Evolutionary conservation across 2,888 invertebrate species (phyloP).

Genomic region (Caenorhabditis sinica): DNA sequence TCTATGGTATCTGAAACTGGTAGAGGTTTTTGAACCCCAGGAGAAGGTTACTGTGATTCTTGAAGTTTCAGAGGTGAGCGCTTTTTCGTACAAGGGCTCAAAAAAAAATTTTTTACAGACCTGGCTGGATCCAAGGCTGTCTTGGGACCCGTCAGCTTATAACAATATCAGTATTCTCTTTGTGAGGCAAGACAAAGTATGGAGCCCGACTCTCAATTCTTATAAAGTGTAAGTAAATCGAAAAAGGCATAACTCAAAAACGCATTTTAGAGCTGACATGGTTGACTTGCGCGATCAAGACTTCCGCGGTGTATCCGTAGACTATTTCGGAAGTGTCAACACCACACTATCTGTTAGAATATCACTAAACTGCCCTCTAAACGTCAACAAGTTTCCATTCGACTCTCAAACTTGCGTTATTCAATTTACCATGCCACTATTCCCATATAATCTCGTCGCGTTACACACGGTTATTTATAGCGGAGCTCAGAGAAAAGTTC

Average conservation of each 20-base stretch:
- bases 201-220: slow-evolving; percentile 44
- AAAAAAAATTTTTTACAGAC: no score
- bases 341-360: slow-evolving; percentile 29
- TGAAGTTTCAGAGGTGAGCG: slow-evolving; percentile 46
- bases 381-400: slow-evolving; percentile 47
- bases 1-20: slow-evolving; percentile 46
- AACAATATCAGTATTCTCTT: slow-evolving; percentile 3
- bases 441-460: slow-evolving; percentile 11
- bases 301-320: slow-evolving; percentile 1
- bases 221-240: slow-evolving; percentile 37
- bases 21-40: slow-evolving; percentile 46
- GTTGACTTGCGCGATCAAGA: slow-evolving; percentile 29
- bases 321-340: slow-evolving; percentile 7
- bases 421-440: slow-evolving; percentile 35
- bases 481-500: no score
- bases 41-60: slow-evolving; percentile 53
- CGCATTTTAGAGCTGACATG: slow-evolving; percentile 38
- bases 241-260: no score
- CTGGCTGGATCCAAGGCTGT: slow-evolving; percentile 44
- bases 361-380: slow-evolving; percentile 45
- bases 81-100: no score
- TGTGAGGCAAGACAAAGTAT: slow-evolving; percentile 30
- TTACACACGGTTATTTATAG: no score
- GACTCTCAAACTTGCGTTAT: slow-evolving; percentile 49
- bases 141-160: slow-evolving; percentile 34